Evolutionary conservation across 2,888 invertebrate genomes (phyloP).

Genomic region (Drepana falcataria): DNA sequence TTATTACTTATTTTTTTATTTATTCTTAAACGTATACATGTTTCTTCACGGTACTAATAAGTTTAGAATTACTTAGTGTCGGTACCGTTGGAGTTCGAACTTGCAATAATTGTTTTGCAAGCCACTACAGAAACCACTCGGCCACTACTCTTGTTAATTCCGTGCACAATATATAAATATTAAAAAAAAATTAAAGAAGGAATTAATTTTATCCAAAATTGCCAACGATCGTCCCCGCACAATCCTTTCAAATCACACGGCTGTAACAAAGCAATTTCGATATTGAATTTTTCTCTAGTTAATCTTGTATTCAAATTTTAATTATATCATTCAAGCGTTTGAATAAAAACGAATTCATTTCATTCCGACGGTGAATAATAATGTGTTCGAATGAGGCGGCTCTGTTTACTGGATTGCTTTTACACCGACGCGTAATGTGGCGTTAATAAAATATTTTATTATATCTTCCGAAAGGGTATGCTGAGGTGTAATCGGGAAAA

Average conservation of each 20-base stretch:
- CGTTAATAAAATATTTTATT: slow-evolving; percentile 7
- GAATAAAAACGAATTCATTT: slow-evolving; percentile 76
- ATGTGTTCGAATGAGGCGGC: slow-evolving; percentile 47
- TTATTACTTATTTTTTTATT: too few species aligned
- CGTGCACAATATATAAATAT: too few species aligned
- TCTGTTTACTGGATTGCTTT: slow-evolving; percentile 39
- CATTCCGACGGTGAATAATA: slow-evolving; percentile 67
- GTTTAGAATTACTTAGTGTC: too few species aligned
- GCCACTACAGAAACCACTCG: too few species aligned
- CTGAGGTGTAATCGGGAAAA: too few species aligned
- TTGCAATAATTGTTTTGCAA: too few species aligned
- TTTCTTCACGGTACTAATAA: too few species aligned
- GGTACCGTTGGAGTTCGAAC: too few species aligned
- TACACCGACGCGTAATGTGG: slow-evolving; percentile 44
- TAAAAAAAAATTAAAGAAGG: too few species aligned
- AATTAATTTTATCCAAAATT: slow-evolving; percentile 13
- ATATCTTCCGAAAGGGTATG: slow-evolving; percentile 31
- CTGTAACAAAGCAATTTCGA: slow-evolving; percentile 40
- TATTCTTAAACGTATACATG: too few species aligned
- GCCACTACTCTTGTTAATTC: too few species aligned
- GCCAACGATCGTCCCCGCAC: slow-evolving; percentile 7
- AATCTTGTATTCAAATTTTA: slow-evolving; percentile 77
- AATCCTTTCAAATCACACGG: slow-evolving; percentile 40
- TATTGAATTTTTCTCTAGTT: slow-evolving; percentile 67
- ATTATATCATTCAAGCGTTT: slow-evolving; percentile 75